These are phyloP conservation scores for Corapipo altera DNA, from an alignment of 2,113 vertebrate genomes.

Conservation along the genomic window DNA sequence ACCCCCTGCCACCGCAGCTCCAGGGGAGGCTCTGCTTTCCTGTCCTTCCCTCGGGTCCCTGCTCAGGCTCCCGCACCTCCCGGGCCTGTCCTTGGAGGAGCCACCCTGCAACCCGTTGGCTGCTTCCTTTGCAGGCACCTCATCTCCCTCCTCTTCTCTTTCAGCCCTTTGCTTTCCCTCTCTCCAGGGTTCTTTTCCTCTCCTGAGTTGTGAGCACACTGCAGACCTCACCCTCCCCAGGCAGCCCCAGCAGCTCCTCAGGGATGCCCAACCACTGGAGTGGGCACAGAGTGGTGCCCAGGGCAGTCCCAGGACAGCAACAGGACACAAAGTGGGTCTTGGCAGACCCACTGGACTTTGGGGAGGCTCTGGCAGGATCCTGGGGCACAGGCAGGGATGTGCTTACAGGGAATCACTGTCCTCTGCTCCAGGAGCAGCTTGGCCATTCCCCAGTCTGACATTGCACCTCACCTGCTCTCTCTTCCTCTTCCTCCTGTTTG, in stretches of 20 bases:
- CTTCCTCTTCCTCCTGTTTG: background rate
- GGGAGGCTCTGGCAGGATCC: background rate
- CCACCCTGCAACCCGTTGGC: background rate
- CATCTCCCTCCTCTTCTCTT: background rate
- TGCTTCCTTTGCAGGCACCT: background rate
- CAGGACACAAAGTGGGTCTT: background rate
- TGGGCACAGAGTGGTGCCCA: background rate
- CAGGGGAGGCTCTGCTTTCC: background rate
- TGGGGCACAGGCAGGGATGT: fast-evolving
- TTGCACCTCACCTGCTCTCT: background rate
- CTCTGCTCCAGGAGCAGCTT: background rate
- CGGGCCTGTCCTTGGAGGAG: background rate
- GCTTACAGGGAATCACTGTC: background rate
- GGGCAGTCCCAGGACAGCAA: background rate
- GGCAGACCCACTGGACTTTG: background rate
- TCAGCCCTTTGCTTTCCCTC: background rate
- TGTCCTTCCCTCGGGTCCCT: background rate
- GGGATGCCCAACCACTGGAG: background rate
- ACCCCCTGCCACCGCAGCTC: slow-evolving; percentile 23
- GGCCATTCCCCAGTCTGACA: background rate
- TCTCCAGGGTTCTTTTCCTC: background rate
- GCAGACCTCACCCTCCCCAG: background rate
- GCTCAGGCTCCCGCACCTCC: background rate
- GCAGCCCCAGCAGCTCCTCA: background rate
- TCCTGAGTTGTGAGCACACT: fast-evolving